Percentiles rank a stretch among this genome's conserved stretches.
Evolutionary conservation across 1,140 invertebrate species (phyloP).

Genomic region (Drosophila lacertosa): DNA sequence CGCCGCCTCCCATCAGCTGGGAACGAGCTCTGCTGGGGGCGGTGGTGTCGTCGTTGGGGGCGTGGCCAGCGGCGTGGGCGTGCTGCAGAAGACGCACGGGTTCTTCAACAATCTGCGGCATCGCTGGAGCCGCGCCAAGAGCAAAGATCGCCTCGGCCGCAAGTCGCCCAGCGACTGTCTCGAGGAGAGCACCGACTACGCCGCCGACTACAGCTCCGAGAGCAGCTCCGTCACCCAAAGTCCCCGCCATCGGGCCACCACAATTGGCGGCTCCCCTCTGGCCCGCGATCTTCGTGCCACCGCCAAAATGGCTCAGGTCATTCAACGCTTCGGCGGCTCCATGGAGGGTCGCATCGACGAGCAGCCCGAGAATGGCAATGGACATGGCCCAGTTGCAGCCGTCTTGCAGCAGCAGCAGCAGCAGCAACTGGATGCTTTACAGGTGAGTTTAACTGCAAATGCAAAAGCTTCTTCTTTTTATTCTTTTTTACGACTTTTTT

Average conservation of each 20-base stretch:
- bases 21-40: neutral
- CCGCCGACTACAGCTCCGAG: slow-evolving; percentile 89
- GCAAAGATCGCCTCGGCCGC: slow-evolving; percentile 86
- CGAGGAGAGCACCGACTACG: slow-evolving; percentile 88
- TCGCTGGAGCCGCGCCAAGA: slow-evolving; percentile 87
- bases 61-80: slow-evolving; percentile 84
- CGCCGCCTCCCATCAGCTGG: slow-evolving; percentile 78
- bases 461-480: slow-evolving; percentile 15
- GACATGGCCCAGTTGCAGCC: neutral
- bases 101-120: slow-evolving; percentile 89
- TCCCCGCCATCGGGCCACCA: slow-evolving; percentile 86
- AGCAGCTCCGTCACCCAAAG: slow-evolving; percentile 89
- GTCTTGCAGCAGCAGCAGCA: slow-evolving; percentile 11
- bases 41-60: slow-evolving; percentile 2
- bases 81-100: slow-evolving; percentile 89
- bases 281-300: slow-evolving; percentile 75
- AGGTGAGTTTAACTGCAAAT: slow-evolving; percentile 50
- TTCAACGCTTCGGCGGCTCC: slow-evolving; percentile 79
- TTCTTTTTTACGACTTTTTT: slow-evolving; percentile 13
- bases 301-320: slow-evolving; percentile 79
- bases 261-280: slow-evolving; percentile 75
- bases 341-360: slow-evolving; percentile 84
- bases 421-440: slow-evolving; percentile 57
- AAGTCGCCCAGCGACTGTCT: slow-evolving; percentile 84
- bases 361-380: slow-evolving; percentile 71